Evolutionary conservation across 2,113 vertebrate genomes (phyloP).

Genomic region (Cinclus cinclus): DNA sequence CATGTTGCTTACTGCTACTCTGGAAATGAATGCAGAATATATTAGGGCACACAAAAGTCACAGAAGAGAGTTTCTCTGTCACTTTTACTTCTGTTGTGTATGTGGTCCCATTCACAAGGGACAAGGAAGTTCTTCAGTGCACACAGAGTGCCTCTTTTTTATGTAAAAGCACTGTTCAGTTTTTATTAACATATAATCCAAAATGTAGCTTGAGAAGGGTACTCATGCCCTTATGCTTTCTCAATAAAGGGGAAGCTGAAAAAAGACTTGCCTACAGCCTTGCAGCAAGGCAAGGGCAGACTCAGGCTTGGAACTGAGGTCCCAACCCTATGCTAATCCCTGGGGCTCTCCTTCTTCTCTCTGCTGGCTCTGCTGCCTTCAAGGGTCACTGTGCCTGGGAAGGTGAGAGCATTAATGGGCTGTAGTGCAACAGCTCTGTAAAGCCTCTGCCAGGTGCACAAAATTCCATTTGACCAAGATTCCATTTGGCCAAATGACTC

Average conservation of each 20-base stretch:
- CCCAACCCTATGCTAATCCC: neutral
- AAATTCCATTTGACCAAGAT: neutral
- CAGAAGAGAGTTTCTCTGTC: neutral
- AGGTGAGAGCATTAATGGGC: neutral
- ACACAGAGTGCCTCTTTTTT: neutral
- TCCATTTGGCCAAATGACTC: neutral
- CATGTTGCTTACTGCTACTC: neutral
- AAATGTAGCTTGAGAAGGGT: neutral
- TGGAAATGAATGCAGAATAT: neutral
- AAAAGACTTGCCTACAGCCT: neutral
- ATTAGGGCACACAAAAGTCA: neutral
- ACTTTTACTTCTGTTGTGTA: neutral
- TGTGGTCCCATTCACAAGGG: neutral
- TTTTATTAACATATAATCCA: neutral
- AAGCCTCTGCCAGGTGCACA: neutral
- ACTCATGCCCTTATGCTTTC: neutral
- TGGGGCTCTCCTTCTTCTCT: neutral
- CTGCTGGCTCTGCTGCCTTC: neutral
- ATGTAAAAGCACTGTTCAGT: neutral
- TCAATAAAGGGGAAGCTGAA: neutral
- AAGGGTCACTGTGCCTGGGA: neutral
- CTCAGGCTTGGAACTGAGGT: fast-evolving
- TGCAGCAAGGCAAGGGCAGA: neutral
- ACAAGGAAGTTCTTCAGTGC: neutral
- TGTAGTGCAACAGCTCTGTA: neutral